phyloP scores from a whole-genome alignment of 2,113 vertebrate species.

The Elaphurus davidianus region DNA sequence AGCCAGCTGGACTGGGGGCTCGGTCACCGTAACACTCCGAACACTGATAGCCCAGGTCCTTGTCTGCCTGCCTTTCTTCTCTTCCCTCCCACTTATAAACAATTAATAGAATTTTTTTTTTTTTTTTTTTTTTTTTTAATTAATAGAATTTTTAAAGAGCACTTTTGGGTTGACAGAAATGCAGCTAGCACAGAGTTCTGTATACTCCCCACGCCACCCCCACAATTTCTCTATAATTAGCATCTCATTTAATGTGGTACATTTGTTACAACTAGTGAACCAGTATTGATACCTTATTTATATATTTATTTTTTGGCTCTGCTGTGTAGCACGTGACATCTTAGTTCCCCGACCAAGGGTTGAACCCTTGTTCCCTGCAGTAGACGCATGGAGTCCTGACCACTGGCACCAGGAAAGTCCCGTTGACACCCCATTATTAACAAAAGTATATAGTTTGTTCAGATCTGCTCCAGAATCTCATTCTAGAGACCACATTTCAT shows the following conservation, averaged over 20 bases:
- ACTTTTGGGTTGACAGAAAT: not conserved
- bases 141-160: not conserved
- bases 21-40: not conserved
- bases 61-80: not conserved
- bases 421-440: not conserved
- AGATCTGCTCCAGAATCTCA: not conserved
- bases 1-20: not conserved
- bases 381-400: not conserved
- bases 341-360: not conserved
- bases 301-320: not conserved
- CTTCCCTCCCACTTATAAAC: not conserved
- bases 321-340: fast-evolving
- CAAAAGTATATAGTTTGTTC: not conserved
- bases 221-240: not conserved
- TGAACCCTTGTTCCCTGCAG: not conserved
- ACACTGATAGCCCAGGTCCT: not conserved
- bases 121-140: too few species aligned
- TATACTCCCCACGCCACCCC: not conserved
- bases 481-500: not conserved
- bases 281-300: not conserved
- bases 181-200: not conserved
- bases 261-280: not conserved
- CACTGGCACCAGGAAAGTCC: not conserved
- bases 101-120: not conserved
- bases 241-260: not conserved